Percentiles rank a stretch among this genome's conserved stretches.
These are phyloP conservation scores for Tetragonula carbonaria DNA, from an alignment of 2,888 invertebrate genomes.

Conservation along the genomic window DNA sequence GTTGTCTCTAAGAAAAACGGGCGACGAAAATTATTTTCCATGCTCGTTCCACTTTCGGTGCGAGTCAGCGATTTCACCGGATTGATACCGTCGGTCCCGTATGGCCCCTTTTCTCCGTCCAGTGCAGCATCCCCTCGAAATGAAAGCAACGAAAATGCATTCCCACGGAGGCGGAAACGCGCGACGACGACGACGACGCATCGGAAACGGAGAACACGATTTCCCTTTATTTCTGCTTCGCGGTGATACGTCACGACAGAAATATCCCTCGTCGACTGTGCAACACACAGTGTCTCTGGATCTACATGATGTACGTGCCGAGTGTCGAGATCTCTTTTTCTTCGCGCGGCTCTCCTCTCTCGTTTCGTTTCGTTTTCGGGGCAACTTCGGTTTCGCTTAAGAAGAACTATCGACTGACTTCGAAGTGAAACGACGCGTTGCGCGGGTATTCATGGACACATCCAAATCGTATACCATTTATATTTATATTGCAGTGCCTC, in stretches of 20 bases:
- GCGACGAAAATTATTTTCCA: constrained; percentile 36
- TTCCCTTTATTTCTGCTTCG: constrained; percentile 35
- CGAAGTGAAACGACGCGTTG: background rate
- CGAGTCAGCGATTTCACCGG: background rate
- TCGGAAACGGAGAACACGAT: constrained; percentile 27
- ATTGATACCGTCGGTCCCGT: constrained; percentile 13
- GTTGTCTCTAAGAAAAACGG: background rate
- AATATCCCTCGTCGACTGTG: constrained; percentile 3
- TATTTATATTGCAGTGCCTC: background rate
- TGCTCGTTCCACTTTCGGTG: constrained; percentile 9
- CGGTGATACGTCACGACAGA: constrained; percentile 32
- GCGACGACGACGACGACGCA: background rate
- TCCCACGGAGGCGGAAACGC: background rate
- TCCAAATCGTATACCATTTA: background rate
- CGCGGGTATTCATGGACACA: background rate
- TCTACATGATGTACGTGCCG: background rate
- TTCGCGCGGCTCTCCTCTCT: background rate
- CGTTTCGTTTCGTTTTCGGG: background rate
- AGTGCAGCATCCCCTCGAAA: constrained; percentile 8
- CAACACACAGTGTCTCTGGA: background rate
- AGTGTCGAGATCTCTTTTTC: background rate
- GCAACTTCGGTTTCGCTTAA: background rate
- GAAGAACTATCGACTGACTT: background rate
- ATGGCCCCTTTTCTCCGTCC: background rate
- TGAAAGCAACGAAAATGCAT: constrained; percentile 51